These are phyloP conservation scores for Neomorphus geoffroyi DNA, from an alignment of 2,797 vertebrate genomes.

Conservation along the genomic window DNA sequence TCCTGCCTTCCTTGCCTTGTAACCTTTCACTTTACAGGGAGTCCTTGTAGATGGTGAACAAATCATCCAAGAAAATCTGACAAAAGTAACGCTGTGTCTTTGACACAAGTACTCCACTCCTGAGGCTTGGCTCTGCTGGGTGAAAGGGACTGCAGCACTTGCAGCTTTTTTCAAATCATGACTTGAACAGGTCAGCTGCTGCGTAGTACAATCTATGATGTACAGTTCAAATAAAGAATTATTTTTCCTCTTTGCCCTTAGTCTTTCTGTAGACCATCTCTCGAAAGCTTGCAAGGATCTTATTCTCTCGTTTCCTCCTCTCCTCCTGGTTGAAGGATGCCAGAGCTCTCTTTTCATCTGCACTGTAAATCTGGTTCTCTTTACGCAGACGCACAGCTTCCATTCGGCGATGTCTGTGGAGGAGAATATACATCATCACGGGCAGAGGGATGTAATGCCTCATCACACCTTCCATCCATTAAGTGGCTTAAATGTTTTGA, in stretches of 20 bases:
- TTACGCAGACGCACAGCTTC: conserved; percentile 98
- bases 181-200: background rate
- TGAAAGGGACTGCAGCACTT: conserved; percentile 56
- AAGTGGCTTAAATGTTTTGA: background rate
- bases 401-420: conserved; percentile 92
- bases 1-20: background rate
- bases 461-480: rapidly evolving
- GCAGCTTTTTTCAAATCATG: conserved; percentile 12
- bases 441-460: background rate
- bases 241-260: conserved; percentile 83
- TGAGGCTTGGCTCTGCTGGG: conserved; percentile 15
- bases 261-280: conserved; percentile 91
- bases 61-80: background rate
- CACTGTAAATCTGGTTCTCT: conserved; percentile 99
- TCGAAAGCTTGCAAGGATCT: conserved; percentile 94
- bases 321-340: conserved; percentile 98
- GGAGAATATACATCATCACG: background rate
- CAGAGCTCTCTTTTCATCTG: conserved; percentile 94
- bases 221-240: background rate
- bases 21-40: background rate
- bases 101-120: background rate
- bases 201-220: background rate
- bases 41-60: background rate
- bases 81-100: background rate
- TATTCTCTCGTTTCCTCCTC: conserved; percentile 93